Evolutionary conservation across 1,140 invertebrate genomes (phyloP).

Genomic region (Ceratoteleas bidentatus): DNA sequence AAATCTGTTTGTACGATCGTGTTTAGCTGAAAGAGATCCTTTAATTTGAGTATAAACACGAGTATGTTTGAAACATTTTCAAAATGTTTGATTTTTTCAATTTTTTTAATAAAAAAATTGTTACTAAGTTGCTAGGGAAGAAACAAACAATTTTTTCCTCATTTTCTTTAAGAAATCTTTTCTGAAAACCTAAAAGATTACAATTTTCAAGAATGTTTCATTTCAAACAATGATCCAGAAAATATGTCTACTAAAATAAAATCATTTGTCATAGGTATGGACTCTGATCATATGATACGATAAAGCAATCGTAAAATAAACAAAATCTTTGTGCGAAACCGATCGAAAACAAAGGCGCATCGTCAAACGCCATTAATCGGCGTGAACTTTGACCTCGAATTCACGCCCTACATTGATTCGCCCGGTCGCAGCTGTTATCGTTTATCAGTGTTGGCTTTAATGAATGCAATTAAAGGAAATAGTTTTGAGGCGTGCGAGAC

Average conservation of each 20-base stretch:
- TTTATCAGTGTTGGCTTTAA: slow-evolving; percentile 35
- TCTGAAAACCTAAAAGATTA: too few relatives aligned
- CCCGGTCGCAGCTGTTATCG: slow-evolving; percentile 20
- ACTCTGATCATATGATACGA: neutral
- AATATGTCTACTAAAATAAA: neutral
- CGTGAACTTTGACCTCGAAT: slow-evolving; percentile 35
- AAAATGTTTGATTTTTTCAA: too few relatives aligned
- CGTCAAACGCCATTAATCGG: slow-evolving; percentile 8
- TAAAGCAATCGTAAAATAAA: neutral
- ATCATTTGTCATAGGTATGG: neutral
- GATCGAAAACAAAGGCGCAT: neutral
- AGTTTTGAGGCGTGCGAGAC: slow-evolving; percentile 31
- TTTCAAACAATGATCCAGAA: too few relatives aligned
- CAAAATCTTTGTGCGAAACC: neutral
- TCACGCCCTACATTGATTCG: slow-evolving; percentile 31
- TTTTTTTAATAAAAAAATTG: too few relatives aligned
- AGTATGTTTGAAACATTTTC: too few relatives aligned
- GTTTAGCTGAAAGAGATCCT: too few relatives aligned
- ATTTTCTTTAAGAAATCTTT: too few relatives aligned
- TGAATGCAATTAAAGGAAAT: slow-evolving; percentile 57
- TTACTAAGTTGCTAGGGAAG: too few relatives aligned
- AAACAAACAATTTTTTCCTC: too few relatives aligned
- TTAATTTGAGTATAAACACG: too few relatives aligned
- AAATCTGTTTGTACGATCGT: too few relatives aligned
- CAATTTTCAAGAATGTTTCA: too few relatives aligned